Evolutionary conservation across 1,140 invertebrate species (phyloP).

Genomic region (Zaprionus kolodkinae): DNA sequence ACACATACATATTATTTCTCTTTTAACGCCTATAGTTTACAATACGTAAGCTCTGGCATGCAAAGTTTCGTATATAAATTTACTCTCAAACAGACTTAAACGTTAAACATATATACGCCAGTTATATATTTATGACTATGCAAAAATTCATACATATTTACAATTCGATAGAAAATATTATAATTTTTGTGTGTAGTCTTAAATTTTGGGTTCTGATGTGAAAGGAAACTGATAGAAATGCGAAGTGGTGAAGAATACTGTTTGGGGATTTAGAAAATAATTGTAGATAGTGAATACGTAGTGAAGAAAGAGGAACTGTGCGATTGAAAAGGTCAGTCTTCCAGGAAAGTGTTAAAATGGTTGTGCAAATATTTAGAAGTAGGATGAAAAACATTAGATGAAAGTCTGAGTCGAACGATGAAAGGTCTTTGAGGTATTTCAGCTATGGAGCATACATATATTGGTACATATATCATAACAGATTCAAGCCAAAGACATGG

Average conservation of each 20-base stretch:
- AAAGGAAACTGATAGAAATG: constrained; percentile 19
- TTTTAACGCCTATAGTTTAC: constrained; percentile 39
- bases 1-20: constrained; percentile 21
- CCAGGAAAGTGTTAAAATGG: constrained; percentile 25
- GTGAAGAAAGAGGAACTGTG: constrained; percentile 56
- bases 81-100: constrained; percentile 70
- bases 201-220: constrained; percentile 34
- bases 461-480: constrained; percentile 44
- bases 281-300: constrained; percentile 2
- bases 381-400: constrained; percentile 10
- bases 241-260: constrained; percentile 61
- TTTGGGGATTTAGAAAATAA: constrained; percentile 24
- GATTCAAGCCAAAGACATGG: constrained; percentile 72
- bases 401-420: background rate
- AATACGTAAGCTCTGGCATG: constrained; percentile 58
- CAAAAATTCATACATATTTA: constrained; percentile 82
- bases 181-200: constrained; percentile 65
- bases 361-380: background rate
- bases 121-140: constrained; percentile 78
- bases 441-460: constrained; percentile 66
- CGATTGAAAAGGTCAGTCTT: constrained; percentile 64
- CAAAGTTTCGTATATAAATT: constrained; percentile 39
- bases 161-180: constrained; percentile 76
- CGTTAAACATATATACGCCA: constrained; percentile 53
- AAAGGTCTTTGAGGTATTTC: constrained; percentile 67